These are phyloP conservation scores for Ageneiosus marmoratus DNA, from an alignment of 2,113 vertebrate genomes.

Conservation along the genomic window DNA sequence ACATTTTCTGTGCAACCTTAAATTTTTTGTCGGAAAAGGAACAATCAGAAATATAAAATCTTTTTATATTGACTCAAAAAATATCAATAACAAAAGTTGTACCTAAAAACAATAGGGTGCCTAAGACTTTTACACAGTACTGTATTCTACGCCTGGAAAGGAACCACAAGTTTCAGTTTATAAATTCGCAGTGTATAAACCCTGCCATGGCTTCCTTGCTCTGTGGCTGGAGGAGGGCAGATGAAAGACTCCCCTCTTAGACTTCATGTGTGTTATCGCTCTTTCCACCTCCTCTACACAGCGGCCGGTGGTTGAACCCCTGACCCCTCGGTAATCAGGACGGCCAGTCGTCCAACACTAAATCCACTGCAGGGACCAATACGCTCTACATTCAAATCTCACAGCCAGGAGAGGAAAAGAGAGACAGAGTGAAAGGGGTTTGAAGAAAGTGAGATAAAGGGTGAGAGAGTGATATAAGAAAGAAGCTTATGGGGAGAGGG, in stretches of 20 bases:
- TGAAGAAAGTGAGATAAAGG: conserved; percentile 15
- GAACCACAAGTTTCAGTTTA: conserved; percentile 6
- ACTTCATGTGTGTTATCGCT: conserved; percentile 71
- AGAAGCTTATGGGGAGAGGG: neutral
- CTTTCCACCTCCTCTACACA: conserved; percentile 64
- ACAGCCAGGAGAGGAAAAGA: conserved; percentile 20
- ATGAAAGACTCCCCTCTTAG: conserved; percentile 48
- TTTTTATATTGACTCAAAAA: too few relatives aligned
- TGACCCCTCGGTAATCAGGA: conserved; percentile 56
- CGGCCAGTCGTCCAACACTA: conserved; percentile 59
- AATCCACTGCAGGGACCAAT: conserved; percentile 44
- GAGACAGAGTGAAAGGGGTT: neutral
- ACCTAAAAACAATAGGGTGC: too few relatives aligned
- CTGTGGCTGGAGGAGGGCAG: conserved; percentile 45
- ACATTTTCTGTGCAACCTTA: too few relatives aligned
- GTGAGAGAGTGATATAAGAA: conserved; percentile 16
- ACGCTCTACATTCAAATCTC: conserved; percentile 54
- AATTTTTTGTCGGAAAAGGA: too few relatives aligned
- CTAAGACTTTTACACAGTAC: too few relatives aligned
- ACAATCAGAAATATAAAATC: too few relatives aligned
- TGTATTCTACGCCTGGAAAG: too few relatives aligned
- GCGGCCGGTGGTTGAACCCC: conserved; percentile 66
- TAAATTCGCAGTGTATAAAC: conserved; percentile 21
- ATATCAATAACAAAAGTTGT: too few relatives aligned
- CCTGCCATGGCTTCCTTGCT: conserved; percentile 10